Conservation (phyloP, 2,113 vertebrate genomes). For the Tachycineta bicolor region DNA sequence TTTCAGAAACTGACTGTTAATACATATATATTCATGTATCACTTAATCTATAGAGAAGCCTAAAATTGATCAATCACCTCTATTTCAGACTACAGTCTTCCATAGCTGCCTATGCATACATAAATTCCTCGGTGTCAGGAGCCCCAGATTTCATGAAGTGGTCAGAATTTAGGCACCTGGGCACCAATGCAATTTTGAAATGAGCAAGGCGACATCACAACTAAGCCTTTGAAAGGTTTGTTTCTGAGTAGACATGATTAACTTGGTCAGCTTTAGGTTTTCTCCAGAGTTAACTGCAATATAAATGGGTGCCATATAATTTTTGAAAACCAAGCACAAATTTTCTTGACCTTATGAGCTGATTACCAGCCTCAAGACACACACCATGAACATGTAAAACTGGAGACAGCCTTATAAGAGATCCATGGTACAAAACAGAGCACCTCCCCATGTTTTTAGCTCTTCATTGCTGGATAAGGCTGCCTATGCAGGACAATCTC, state of each 20-base stretch:
- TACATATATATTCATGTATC: not conserved
- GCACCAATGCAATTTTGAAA: not conserved
- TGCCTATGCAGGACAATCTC: not conserved
- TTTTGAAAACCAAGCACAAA: not conserved
- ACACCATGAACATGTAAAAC: not conserved
- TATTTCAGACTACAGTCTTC: not conserved
- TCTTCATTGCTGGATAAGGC: not conserved
- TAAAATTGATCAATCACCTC: not conserved
- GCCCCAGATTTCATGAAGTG: not conserved
- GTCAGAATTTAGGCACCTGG: not conserved
- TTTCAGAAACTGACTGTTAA: not conserved
- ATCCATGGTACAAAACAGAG: not conserved
- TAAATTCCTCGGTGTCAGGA: not conserved
- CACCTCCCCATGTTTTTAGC: rapidly evolving
- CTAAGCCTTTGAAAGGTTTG: not conserved
- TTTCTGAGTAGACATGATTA: not conserved
- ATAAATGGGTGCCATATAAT: not conserved
- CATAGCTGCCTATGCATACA: not conserved
- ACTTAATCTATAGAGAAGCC: not conserved
- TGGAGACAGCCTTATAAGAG: not conserved
- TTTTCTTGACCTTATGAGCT: not conserved
- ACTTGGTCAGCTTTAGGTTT: not conserved
- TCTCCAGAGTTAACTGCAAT: not conserved
- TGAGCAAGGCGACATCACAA: not conserved
- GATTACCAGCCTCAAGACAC: not conserved